These are phyloP conservation scores for Anableps anableps DNA, from an alignment of 2,797 vertebrate species.

Conservation along the genomic window DNA sequence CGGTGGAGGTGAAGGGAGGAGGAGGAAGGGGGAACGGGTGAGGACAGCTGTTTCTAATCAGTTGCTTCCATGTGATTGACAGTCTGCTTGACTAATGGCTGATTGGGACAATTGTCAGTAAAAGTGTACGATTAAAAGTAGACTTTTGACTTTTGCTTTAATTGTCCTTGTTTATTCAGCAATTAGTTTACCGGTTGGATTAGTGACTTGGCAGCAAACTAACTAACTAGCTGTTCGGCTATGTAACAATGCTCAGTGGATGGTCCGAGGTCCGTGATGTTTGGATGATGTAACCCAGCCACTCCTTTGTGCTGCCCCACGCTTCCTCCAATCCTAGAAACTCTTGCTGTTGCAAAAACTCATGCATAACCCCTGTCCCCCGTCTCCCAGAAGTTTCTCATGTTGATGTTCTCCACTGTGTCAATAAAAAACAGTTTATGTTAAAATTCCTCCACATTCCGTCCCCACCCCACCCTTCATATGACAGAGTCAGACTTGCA, in stretches of 20 bases:
- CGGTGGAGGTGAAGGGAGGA: constrained; percentile 8
- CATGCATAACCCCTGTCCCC: constrained; percentile 5
- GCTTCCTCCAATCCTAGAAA: constrained; percentile 10
- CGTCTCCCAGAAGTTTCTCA: constrained; percentile 37
- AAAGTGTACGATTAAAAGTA: background rate
- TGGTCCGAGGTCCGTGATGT: background rate
- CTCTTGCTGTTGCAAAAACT: background rate
- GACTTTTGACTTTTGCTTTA: background rate
- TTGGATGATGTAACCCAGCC: constrained; percentile 50
- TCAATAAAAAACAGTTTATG: constrained; percentile 66
- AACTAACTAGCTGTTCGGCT: constrained; percentile 3
- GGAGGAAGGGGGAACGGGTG: constrained; percentile 16
- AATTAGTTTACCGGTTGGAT: background rate
- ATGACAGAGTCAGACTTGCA: constrained; percentile 53
- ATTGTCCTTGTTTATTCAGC: background rate
- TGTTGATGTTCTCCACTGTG: constrained; percentile 66
- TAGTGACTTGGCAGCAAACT: background rate
- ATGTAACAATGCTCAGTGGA: background rate
- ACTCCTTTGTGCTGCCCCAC: constrained; percentile 28
- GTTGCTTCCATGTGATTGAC: constrained; percentile 77
- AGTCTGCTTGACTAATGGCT: constrained; percentile 32
- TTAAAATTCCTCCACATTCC: constrained; percentile 58
- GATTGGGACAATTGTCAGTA: constrained; percentile 28
- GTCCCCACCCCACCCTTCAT: constrained; percentile 15
- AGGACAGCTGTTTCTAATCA: constrained; percentile 84